Base-by-base conservation (phyloP, 2,888 invertebrate species). In the Chalcosyrphus nemorum region DNA sequence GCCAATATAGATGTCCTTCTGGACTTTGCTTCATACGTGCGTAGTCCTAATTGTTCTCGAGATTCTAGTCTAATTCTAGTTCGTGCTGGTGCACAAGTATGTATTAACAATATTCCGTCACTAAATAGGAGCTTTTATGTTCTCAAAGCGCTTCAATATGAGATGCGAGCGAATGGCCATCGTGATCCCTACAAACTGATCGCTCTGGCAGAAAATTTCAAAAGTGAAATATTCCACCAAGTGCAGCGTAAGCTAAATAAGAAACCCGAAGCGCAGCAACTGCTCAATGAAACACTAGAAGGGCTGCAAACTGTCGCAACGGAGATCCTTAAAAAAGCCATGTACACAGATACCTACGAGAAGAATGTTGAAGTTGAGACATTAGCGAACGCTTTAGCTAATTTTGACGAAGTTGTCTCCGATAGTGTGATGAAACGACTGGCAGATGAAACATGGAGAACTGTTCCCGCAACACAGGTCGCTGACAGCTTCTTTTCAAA, bases 171-270 rank as follows among this genome's bases (percentile, higher is more conserved):
- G 2, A 59, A 70, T 7, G 35, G 19, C 1, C 59, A 70, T n/a
- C n/a, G 32, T 1, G 59, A 76, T 35, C 76, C 76, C 0, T 45
- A 45, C 11, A 70, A 68, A 35, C 4, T 76, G 61, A 54, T 76
- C 1, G 2, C 27, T 13, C 11, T 76, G 4, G 59, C 13, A 0
- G 15, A 32, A 1, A n/a, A 52, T 1, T 11, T 77, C 1, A 17
- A 27, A 4, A 3, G 0, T 0, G 43, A 35, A 2, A 59, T 77
- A 9, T 11, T 70, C 2, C 2, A 27, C 4, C 70, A 61, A 13
- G 27, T 7, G 0, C 24, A 27, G 2, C 11, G 1, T 1, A 5
- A 7, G 1, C 2, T 4, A 7, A 13, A 24, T 1, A 13, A 41
- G 6, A 35, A 29, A 15, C 13, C 11, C 0, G 32, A 59, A 19